Evolutionary conservation across 2,888 invertebrate genomes (phyloP), one percentile per base, ranked within the genome.

Genomic region (Apotomis turbidana): DNA sequence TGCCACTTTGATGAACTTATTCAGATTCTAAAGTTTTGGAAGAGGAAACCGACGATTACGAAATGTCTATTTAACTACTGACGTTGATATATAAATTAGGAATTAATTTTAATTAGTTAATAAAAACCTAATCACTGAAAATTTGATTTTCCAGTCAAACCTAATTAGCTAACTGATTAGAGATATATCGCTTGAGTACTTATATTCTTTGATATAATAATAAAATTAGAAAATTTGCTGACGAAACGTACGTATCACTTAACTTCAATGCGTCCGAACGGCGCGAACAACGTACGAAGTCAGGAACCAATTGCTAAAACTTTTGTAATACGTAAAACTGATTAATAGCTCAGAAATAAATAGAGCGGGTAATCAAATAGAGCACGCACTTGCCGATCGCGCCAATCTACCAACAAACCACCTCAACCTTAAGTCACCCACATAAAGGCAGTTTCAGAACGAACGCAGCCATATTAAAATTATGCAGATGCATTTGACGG

Each of bases 361-460:
- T 91, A 88, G 91, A 91, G 87, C 91, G 87, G 81, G 81, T 87
- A 90, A 90, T 89, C 85, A 83, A 84, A 89, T 84, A 85, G 58
- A 13, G 61, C 71, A 67, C 71, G 67, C 71, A 62, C 71, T 62
- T 68, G 72, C 76, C 73, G 77, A 76, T 74, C 77, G 46, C 76
- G 71, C 79, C 59, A 49, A n/a, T 51, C 49, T 4, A 36, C 6
- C 5, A 10, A 27, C 54, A 55, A 49, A 51, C n/a, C 46, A 5
- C 41, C 1, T 68, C 68, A 13, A 70, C 75, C 51, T 74, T 81
- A 82, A 60, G 0, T 0, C 13, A 54, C 74, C 0, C 3, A 0
- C 0, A 27, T 72, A 81, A 63, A 64, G 78, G 77, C 62, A 46
- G 75, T 46, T 73, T 66, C 78, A 1, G n/a, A 44, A 4, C 68